Base-by-base conservation (phyloP, 2,888 invertebrate genomes). In the Cenopis cana region DNA sequence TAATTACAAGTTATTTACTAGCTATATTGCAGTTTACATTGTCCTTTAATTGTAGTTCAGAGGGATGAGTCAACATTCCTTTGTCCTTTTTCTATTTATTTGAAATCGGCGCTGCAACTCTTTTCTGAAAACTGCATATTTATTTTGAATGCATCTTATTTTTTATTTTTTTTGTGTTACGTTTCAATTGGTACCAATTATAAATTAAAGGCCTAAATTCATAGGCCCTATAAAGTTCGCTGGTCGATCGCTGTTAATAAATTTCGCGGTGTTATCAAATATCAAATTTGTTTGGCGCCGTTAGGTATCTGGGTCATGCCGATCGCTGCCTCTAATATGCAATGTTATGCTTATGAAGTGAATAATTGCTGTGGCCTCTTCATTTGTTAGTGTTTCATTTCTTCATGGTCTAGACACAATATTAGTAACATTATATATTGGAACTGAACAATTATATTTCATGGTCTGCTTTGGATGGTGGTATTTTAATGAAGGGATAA, bases 191-290 rank as follows among this genome's bases (percentile, higher is more conserved):
- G 24, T 33, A 33, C 33, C 33, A 33, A 24, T 24, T 24, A 24
- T 24, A 24, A 24, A 24, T 24, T 24, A 24, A 3, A 24, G 24
- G 24, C 24, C 17, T 50, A 8, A 62, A 33, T 50, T 9, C 2
- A 52, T 52, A 1, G 50, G 10, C n/a, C 14, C 49, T 10, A 20
- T 54, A 38, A n/a, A 54, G 50, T 33, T 18, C 17, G 38, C 20
- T 57, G 9, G 46, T 18, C 54, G 46, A 62, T 52, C 52, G 46
- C 18, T 62, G 18, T 62, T 59, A 62, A 64, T 72, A 61, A 74
- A 76, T 78, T 80, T 76, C 68, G 75, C 76, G 76, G 76, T 76
- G 76, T 78, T 81, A 78, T 81, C 76, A 79, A 80, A 78, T 76
- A 77, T 76, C 75, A 77, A 75, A 77, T 75, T 77, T 69, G 65